Evolutionary conservation across 1,140 invertebrate genomes (phyloP), one percentile per base, ranked within the genome.

Genomic region (Drosophila ironensis): DNA sequence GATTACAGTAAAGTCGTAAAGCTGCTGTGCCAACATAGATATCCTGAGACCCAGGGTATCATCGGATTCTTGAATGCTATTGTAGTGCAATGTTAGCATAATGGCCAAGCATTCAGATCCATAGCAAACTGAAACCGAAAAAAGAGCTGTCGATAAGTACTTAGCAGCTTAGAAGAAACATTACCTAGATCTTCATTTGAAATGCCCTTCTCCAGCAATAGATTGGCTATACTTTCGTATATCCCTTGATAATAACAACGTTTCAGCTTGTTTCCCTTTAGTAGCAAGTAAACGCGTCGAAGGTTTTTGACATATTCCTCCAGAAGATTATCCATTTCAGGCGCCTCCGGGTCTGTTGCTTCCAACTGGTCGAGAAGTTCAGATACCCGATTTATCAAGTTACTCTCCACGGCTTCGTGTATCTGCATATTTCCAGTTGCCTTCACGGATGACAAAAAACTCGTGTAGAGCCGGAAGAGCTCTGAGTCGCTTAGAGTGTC

Each of bases 101-200:
- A 33, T 17, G 3, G 77, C 78, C 52, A 81, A 64, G n/a, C 68
- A 41, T 40, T 81, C 77, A 11, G 47, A 64, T 14, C 77, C 77
- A 38, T 69, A 64, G 9, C 41, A 4, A 38, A 35, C 77, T 81
- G 19, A 27, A 51, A 42, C 2, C 4, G 33, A 22, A 33, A 3
- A 33, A 33, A 4, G 11, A 6, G 14, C 6, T 2, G 20, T 17
- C 4, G 16, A 11, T 33, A 19, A 4, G n/a, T 37, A n/a, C 6
- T 11, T 3, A 19, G n/a, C 0, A 7, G 1, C 5, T 22, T 22
- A 30, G 4, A n/a, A 14, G 14, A 16, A n/a, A 7, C 3, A 24
- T 37, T 52, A 81, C 76, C 30, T 17, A 81, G 20, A 4, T 2
- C 27, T 9, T 59, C 11, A 9, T 54, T 52, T 4, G 19, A n/a